Evolutionary conservation across 2,888 invertebrate genomes (phyloP).

Genomic region (Lithophane ornitopus): DNA sequence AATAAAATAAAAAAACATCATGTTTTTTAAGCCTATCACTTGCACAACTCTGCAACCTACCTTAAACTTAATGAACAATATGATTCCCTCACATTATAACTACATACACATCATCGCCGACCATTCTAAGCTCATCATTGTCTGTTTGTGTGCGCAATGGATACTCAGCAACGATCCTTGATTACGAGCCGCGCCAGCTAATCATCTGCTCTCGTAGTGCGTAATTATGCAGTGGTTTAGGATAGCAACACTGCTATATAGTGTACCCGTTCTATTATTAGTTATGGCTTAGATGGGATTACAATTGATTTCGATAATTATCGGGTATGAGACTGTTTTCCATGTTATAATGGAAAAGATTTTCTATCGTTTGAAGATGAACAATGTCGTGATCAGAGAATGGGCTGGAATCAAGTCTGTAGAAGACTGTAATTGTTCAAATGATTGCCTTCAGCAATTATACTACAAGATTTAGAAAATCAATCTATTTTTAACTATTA

Average conservation of each 20-base stretch:
- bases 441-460: background rate
- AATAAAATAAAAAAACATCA: too few species aligned
- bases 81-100: background rate
- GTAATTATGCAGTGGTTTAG: conserved; percentile 70
- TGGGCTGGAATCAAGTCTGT: background rate
- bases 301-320: conserved; percentile 3
- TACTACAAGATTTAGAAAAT: background rate
- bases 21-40: background rate
- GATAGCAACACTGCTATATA: conserved; percentile 41
- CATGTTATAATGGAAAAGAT: too few species aligned
- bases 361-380: background rate
- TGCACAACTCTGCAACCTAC: background rate
- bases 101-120: conserved; percentile 4
- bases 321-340: background rate
- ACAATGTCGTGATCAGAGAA: background rate
- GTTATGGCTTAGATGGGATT: conserved; percentile 12
- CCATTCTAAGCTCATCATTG: conserved; percentile 41
- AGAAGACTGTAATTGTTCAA: background rate
- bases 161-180: conserved; percentile 68
- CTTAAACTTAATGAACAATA: background rate
- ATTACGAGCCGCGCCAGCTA: conserved; percentile 67
- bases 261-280: conserved; percentile 29
- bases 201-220: conserved; percentile 65
- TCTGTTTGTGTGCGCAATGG: conserved; percentile 62
- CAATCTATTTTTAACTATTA: background rate